Base-by-base conservation (phyloP, 2,113 vertebrate genomes). In the Bubo scandiacus region DNA sequence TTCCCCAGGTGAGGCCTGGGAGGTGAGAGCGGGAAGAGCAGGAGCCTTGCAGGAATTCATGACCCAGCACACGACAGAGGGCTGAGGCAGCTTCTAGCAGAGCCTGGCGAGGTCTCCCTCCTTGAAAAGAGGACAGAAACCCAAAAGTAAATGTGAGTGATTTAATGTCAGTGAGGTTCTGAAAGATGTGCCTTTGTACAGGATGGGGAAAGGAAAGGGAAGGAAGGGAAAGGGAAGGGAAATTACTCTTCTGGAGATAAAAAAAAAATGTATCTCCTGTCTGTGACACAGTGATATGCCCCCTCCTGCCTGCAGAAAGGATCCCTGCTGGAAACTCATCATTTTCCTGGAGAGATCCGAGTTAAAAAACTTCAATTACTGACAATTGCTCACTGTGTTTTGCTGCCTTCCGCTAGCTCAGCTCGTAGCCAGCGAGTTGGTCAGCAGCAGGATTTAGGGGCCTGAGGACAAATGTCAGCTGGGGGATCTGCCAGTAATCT, bases 121-220 rank as follows among this genome's bases (percentile, higher is more conserved):
- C 82, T 77, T 94, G 94, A 82, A 94, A 91, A 97, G 72, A 89
- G 96, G 95, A 94, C 95, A 96, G 95, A 92, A 95, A 92, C 95
- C 95, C 91, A 91, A 95, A 97, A 97, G 96, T 95, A 97, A 96
- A 97, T 95, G 97, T 95, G 91, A 95, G 91, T 92, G 95, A 96
- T 95, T 96, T 95, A 94, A 97, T 97, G 95, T 97, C 92, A 68
- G 87, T 86, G 89, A 85, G 94, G 91, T 92, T 94, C 95, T 94
- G 92, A 97, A 95, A 96, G 94, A 88, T 68, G 84, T 2, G 96
- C 91, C 97, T 96, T 94, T 95, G 94, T 95, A 94, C 92, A 95
- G 94, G 94, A 97, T 96, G 95, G 94, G 43, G 15, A 45, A 45
- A 45, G 43, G 43, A 10, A 47, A 47, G 18, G 45, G 45, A 77